Base-by-base conservation (phyloP, 2,888 invertebrate species). In the Ceratothoa steindachneri region DNA sequence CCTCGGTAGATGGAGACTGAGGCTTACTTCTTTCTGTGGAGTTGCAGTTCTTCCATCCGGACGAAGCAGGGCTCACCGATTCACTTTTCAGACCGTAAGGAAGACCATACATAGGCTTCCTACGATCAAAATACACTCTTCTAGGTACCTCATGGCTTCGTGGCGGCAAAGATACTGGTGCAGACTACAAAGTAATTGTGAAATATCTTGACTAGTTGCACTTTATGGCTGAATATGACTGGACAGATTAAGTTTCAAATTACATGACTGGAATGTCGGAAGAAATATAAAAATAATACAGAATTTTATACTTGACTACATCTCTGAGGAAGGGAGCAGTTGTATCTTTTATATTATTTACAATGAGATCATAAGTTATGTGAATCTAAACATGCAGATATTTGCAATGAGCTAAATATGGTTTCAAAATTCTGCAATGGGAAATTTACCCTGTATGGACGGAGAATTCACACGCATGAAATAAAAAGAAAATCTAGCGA, bases 391-490 rank as follows among this genome's bases (percentile, higher is more conserved):
- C 76, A 60, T 70, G 55, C 71, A 70, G 73, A 76, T 73, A 71
- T 76, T 76, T 76, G 76, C 71, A 76, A 72, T 76, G 71, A 70
- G 72, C 75, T 69, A 72, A 75, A 60, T 7, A 60, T 24, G 2
- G 24, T 41, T 41, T 41, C 41, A 41, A 41, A 41, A 15, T 9
- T 73, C 70, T 76, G 70, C 71, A 69, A 66, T 67, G 73, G 73
- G 70, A 67, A 69, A 30, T 52, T 73, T 73, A 76, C 76, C 76
- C 76, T 76, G 76, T 72, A 69, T 76, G 76, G 76, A 76, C 76
- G 76, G 76, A 76, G 73, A 76, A 73, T 76, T 76, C 76, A 76
- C 76, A 76, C 67, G 71, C 71, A 76, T 68, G 71, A 76, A 73
- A 60, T 60, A 64, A 74, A 74, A 67, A 31, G n/a, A 72, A 67